These are phyloP conservation scores for Hydropsyche tenuis DNA, from an alignment of 1,140 invertebrate species.

Conservation along the genomic window DNA sequence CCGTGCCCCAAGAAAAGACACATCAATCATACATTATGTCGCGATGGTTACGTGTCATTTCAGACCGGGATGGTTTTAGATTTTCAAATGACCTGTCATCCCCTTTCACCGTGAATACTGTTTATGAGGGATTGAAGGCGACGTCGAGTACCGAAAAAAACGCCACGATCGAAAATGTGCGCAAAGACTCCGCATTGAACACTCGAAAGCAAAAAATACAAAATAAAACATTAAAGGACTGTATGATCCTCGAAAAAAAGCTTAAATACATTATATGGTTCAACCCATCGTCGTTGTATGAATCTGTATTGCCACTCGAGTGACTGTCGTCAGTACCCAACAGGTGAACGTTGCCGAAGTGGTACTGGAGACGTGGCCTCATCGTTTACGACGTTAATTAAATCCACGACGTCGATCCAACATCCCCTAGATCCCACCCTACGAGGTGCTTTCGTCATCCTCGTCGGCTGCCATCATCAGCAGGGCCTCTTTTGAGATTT, in stretches of 20 bases:
- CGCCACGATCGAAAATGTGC: background rate
- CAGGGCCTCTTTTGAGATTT: constrained; percentile 40
- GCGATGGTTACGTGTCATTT: background rate
- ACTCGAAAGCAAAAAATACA: no score
- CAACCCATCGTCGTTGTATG: no score
- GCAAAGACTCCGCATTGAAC: no score
- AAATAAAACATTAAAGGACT: no score
- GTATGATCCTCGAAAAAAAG: no score
- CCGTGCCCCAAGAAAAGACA: background rate
- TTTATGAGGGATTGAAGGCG: constrained; percentile 15
- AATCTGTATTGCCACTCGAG: constrained; percentile 2
- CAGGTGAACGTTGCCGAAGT: constrained; percentile 41
- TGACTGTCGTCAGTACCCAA: constrained; percentile 22
- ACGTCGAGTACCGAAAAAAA: background rate
- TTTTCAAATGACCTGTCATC: constrained; percentile 26
- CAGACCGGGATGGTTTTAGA: background rate
- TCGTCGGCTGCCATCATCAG: constrained; percentile 7
- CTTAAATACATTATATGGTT: no score
- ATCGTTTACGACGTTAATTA: constrained; percentile 49
- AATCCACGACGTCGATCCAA: constrained; percentile 43
- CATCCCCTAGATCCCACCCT: constrained; percentile 20
- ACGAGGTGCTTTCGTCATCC: constrained; percentile 1
- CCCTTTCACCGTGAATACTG: constrained; percentile 11
- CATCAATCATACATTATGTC: constrained; percentile 16
- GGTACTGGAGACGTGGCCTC: constrained; percentile 26